Evolutionary conservation across 2,113 vertebrate species (phyloP).

Genomic region (chimpanzee (Pan troglodytes)): NHGRI_mPanTro3-v2.1_pri NC_072407.2:94721001-94721500

Average conservation of each 20-base stretch:
- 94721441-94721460: slow-evolving; percentile 8
- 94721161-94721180: neutral
- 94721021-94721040: neutral
- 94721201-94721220: neutral
- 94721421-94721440: neutral
- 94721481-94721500: neutral
- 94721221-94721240: neutral
- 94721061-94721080: neutral
- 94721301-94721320: slow-evolving; percentile 27
- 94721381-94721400: slow-evolving; percentile 10
- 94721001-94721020: neutral
- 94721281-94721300: neutral
- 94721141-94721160: neutral
- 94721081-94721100: neutral
- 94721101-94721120: neutral
- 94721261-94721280: neutral
- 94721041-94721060: neutral
- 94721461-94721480: slow-evolving; percentile 51
- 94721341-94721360: slow-evolving; percentile 32
- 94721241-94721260: neutral
- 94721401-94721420: slow-evolving; percentile 30
- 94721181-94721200: neutral
- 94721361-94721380: slow-evolving; percentile 4
- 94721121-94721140: neutral
- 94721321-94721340: neutral